Evolutionary conservation across 1,140 invertebrate species (phyloP), one percentile per base, ranked within the genome.

Genomic region (Ceratina calcarata): DNA sequence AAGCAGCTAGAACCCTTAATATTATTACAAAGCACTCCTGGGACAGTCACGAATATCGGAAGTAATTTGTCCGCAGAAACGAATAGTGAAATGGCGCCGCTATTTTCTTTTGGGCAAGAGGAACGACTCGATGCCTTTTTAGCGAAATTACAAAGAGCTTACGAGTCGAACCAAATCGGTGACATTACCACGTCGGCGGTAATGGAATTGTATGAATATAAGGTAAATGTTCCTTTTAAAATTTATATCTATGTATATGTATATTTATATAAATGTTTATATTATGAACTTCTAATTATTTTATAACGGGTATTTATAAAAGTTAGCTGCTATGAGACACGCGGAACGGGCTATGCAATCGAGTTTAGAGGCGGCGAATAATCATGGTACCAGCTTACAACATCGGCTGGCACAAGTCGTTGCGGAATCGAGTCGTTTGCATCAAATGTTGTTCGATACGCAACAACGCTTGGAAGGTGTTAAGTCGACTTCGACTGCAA

Each of bases 201-300:
- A 3, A 96, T 96, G 94, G 95, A 96, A 89, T 86, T 96, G 65
- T 96, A 96, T 79, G 94, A 95, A 57, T 96, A 95, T 85, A 96
- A 96, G 84, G 91, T 91, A 88, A 15, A 15, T 61, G 15, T 80
- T 22, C 55, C 58, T 57, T 57, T 55, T 20, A 77, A 37, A 45
- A 45, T 10, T 7, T 45, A 45, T 10, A 45, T 45, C 37, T n/a
- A n/a, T n/a, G n/a, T n/a, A n/a, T n/a, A n/a, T n/a, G 37, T 45
- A 45, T 45, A 7, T 45, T 10, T 10, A 45, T 32, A 10, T 45
- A 45, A 45, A 10, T 45, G 10, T 45, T 45, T 10, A 10, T 10
- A 4, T 32, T 32, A 32, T 4, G 27, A 32, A 32, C 27, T 32
- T 1, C 27, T 32, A 32, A 32, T 45, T 6, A 45, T 45, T 10